These are phyloP conservation scores for Candidula unifasciata DNA, from an alignment of 2,888 invertebrate species.

Conservation along the genomic window DNA sequence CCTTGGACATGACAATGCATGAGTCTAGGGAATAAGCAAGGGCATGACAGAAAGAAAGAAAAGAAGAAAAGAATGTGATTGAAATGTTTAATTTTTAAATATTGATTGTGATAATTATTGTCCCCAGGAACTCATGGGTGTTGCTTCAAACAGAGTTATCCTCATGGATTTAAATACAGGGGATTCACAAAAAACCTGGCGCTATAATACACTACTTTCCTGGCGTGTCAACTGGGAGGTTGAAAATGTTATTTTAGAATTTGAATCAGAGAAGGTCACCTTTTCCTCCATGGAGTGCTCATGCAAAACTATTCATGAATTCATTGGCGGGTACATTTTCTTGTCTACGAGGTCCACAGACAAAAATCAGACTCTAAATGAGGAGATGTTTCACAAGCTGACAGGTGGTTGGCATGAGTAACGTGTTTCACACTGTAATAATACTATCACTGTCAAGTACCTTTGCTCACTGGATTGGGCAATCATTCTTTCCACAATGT, in stretches of 20 bases:
- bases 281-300: constrained; percentile 97
- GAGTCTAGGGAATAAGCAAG: too few relatives aligned
- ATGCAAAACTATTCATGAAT: constrained; percentile 99
- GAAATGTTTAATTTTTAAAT: not conserved
- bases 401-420: constrained; percentile 86
- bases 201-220: constrained; percentile 97
- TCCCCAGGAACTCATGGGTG: constrained; percentile 88
- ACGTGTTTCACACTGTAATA: too few relatives aligned
- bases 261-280: constrained; percentile 91
- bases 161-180: constrained; percentile 94
- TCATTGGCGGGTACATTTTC: constrained; percentile 98
- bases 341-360: constrained; percentile 98
- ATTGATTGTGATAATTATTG: not conserved
- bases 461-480: too few relatives aligned
- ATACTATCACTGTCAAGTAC: too few relatives aligned
- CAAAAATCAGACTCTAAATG: constrained; percentile 96
- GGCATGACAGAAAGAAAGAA: too few relatives aligned
- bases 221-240: constrained; percentile 99
- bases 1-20: too few relatives aligned
- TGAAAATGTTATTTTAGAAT: constrained; percentile 84
- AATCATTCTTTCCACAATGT: too few relatives aligned
- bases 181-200: constrained; percentile 97
- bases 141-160: constrained; percentile 96
- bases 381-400: constrained; percentile 98
- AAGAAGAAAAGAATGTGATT: not conserved